These are phyloP conservation scores for Trinorchestia longiramus DNA, from an alignment of 1,140 invertebrate genomes.

Conservation along the genomic window DNA sequence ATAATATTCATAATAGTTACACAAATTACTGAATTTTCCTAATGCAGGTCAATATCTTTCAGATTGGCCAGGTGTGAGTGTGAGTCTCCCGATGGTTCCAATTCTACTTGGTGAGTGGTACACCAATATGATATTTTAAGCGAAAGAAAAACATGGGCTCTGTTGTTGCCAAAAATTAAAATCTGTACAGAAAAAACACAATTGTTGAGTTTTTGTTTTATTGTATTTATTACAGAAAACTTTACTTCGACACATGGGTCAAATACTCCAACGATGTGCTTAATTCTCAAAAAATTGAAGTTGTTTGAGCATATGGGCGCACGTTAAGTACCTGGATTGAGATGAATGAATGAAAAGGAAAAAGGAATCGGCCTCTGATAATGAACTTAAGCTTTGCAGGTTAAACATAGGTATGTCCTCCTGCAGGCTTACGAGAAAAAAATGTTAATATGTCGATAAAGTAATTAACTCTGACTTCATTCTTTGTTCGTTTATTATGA, in stretches of 20 bases:
- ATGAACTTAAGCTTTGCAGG: too few relatives aligned
- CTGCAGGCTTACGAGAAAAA: too few relatives aligned
- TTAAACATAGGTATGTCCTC: too few relatives aligned
- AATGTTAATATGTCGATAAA: too few relatives aligned
- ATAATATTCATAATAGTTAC: too few relatives aligned
- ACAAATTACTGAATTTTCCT: not conserved
- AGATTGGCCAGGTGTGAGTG: conserved; percentile 26
- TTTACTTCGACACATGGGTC: not conserved
- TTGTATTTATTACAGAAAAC: not conserved
- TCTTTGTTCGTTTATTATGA: too few relatives aligned
- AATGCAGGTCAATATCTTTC: not conserved
- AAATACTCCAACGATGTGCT: not conserved
- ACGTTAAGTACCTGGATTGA: too few relatives aligned
- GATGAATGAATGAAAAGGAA: too few relatives aligned
- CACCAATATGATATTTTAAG: not conserved
- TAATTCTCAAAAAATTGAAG: not conserved
- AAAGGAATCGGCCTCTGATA: too few relatives aligned
- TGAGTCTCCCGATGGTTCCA: conserved; percentile 1
- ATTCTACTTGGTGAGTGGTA: not conserved
- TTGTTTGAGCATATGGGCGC: not conserved
- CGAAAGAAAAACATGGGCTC: not conserved
- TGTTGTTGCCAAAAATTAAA: not conserved
- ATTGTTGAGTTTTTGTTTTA: not conserved
- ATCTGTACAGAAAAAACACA: too few relatives aligned
- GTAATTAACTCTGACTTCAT: too few relatives aligned